Evolutionary conservation across 2,888 invertebrate species (phyloP), one percentile per base, ranked within the genome.

Genomic region (Zygogramma bicolorata): DNA sequence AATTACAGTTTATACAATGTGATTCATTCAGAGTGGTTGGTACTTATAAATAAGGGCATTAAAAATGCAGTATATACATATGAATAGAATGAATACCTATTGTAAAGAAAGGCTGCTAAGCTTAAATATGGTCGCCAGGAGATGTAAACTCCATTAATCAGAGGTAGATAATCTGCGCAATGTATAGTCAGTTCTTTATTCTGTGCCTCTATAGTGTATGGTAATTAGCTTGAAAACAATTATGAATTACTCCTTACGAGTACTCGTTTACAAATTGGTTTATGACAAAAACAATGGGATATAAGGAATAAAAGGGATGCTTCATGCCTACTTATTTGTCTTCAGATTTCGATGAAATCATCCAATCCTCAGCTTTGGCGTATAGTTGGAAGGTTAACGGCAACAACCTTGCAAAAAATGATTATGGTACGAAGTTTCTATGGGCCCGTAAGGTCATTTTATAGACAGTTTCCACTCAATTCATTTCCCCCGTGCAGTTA

Each of bases 11-110:
- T 53, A 53, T 53, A 53, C 53, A 53, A 53, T 53, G 53, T 53
- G 22, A 53, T 53, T 53, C 53, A 53, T 53, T 25, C 10, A 13
- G 22, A 53, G 53, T 53, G n/a, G 53, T 53, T 25, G 15, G 10
- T 25, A 22, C 53, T 53, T 53, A 53, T 53, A 53, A 53, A 53
- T 25, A 53, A 53, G 22, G 53, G 25, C 53, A 53, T 53, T 53
- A 53, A 53, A 53, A 53, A 53, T 53, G 22, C 53, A 53, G 53
- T 25, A 53, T 25, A 22, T 25, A 22, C 53, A 53, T 53, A 25
- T 53, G 53, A 25, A 53, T 53, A 25, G 22, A 53, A 22, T 25
- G 53, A 53, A 25, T 25, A 53, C 53, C 53, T 53, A 53, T 53
- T 53, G 53, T 53, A n/a, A 53, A 53, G 25, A 53, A 53, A 53